Percentiles rank a stretch among this genome's conserved stretches.
These are phyloP conservation scores for Ichneumon xanthorius DNA, from an alignment of 2,888 invertebrate species.

Conservation along the genomic window DNA sequence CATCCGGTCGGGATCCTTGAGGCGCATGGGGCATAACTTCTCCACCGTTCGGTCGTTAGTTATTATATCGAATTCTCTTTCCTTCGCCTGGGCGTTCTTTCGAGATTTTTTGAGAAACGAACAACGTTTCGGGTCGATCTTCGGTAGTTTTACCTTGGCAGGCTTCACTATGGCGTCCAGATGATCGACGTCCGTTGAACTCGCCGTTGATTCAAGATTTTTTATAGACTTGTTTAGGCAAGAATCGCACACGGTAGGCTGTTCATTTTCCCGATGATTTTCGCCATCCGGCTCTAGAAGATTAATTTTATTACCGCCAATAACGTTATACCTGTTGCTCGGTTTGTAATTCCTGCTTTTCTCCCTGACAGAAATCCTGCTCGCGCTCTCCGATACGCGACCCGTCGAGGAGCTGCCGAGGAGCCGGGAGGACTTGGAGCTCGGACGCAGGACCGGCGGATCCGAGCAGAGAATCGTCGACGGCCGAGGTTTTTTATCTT, in stretches of 20 bases:
- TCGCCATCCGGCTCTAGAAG: constrained; percentile 12
- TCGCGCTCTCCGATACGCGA: constrained; percentile 45
- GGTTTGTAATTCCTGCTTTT: constrained; percentile 77
- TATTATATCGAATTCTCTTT: constrained; percentile 76
- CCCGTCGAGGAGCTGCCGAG: constrained; percentile 44
- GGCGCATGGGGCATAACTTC: constrained; percentile 76
- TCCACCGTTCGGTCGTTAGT: constrained; percentile 76
- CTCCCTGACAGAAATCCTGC: constrained; percentile 69
- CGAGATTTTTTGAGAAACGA: constrained; percentile 43
- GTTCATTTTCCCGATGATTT: constrained; percentile 28
- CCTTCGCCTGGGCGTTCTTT: constrained; percentile 54
- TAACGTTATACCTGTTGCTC: constrained; percentile 78
- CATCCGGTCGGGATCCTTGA: constrained; percentile 75
- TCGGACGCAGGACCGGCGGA: constrained; percentile 61
- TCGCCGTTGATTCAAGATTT: neutral
- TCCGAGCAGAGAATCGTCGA: constrained; percentile 77
- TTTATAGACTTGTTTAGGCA: constrained; percentile 27
- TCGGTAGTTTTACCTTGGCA: constrained; percentile 54
- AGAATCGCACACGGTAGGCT: constrained; percentile 43
- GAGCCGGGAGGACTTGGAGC: constrained; percentile 53
- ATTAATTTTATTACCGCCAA: constrained; percentile 40
- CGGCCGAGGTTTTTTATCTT: constrained; percentile 65
- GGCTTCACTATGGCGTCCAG: constrained; percentile 53
- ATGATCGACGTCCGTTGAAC: constrained; percentile 4
- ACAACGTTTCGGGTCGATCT: constrained; percentile 57